A percentile compares a stretch with the other conserved stretches of the same genome.
Evolutionary conservation across 2,797 vertebrate genomes (phyloP).

Genomic region (Hapalemur alaotrensis): DNA sequence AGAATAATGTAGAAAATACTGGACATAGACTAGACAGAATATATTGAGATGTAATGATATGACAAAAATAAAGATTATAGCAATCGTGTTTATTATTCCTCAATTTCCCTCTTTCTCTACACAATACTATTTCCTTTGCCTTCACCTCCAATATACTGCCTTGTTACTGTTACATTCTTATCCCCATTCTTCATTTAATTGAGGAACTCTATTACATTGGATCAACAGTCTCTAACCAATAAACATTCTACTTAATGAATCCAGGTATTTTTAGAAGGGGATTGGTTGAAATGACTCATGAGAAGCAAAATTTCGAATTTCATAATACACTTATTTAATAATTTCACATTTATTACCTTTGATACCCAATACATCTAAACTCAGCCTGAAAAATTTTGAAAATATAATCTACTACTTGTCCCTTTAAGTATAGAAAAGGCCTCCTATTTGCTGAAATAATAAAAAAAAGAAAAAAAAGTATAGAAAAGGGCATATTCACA

Average conservation of each 20-base stretch:
- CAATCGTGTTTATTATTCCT: not conserved
- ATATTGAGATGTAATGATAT: not conserved
- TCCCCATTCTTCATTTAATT: not conserved
- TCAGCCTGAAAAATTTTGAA: not conserved
- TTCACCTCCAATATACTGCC: not conserved
- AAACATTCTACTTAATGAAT: not conserved
- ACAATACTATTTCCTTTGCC: slow-evolving; percentile 2
- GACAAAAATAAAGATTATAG: not conserved
- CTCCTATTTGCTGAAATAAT: too few species aligned
- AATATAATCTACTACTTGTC: not conserved
- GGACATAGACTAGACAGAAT: not conserved
- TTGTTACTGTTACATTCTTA: not conserved
- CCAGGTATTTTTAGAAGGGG: not conserved
- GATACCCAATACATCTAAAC: not conserved
- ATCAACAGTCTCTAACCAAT: not conserved
- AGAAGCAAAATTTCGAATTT: not conserved
- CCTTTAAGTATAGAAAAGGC: not conserved
- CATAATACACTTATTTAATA: not conserved
- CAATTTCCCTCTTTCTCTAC: not conserved
- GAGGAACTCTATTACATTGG: not conserved
- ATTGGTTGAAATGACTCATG: not conserved
- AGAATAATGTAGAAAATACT: not conserved
- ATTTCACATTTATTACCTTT: slow-evolving; percentile 1
- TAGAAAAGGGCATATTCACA: not conserved
- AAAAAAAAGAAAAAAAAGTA: not conserved